Base-by-base conservation (phyloP, 2,113 vertebrate species). In the Onychostruthus taczanowskii region DNA sequence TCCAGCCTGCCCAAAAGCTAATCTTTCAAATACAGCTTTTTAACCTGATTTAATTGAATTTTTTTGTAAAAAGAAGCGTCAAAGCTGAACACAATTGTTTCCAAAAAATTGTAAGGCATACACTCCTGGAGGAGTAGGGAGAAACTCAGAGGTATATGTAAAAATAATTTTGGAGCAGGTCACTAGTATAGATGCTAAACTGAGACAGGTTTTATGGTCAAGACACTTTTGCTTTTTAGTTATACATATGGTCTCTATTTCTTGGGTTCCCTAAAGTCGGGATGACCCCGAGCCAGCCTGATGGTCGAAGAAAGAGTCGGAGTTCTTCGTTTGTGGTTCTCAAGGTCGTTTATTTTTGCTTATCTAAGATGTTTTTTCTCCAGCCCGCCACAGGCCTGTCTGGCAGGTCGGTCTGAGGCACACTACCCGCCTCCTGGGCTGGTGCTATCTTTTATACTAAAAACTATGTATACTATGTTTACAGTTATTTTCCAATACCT, bases 21-120 rank as follows among this genome's bases (percentile, higher is more conserved):
- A 39, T 80, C 75, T 94, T 95, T 85, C 53, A 95, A 90, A 77
- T 19, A 69, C n/a, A 86, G n/a, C 4, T 68, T 83, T 83, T 79
- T 0, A 76, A 73, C 37, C 58, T 53, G 12, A 76, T 79, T 79
- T 85, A 72, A 47, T 61, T 76, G 35, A 94, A 93, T 31, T 39
- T 0, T 39, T 79, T 88, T 94, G 15, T 52, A 41, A 92, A 90
- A 87, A 31, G 23, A 78, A 75, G 30, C 22, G 47, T 64, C 56
- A 76, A 72, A 95, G 39, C 4, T 83, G 63, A 92, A 75, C 7
- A 43, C 8, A 75, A 28, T 82, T 77, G 14, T 63, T 79, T 72
- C 30, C 12, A 67, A 87, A 59, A 37, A 64, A 64, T 47, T 50
- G 2, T 67, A 59, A 82, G 15, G 10, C 18, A 18, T 33, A 52